These are phyloP conservation scores for Dryobotodes eremita DNA, from an alignment of 2,888 invertebrate genomes.

Conservation along the genomic window DNA sequence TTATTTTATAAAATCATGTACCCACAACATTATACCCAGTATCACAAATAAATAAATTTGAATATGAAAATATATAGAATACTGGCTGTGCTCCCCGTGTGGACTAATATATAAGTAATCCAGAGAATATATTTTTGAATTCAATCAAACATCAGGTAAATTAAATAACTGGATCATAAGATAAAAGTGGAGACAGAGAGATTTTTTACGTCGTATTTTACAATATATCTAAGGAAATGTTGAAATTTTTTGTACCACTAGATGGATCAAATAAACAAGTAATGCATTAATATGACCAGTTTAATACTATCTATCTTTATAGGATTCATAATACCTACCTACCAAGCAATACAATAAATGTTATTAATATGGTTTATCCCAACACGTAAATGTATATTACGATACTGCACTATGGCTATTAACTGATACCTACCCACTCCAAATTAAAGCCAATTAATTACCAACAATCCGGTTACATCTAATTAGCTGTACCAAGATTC, in stretches of 20 bases:
- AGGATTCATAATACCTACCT: neutral
- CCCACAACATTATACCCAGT: too few species aligned
- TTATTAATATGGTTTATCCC: neutral
- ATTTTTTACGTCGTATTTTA: neutral
- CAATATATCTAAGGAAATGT: neutral
- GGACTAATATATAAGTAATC: too few species aligned
- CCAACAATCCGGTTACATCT: constrained; percentile 26
- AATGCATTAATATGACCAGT: neutral
- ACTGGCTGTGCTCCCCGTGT: too few species aligned
- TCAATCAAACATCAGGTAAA: too few species aligned
- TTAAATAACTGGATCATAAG: too few species aligned
- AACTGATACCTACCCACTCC: constrained; percentile 8
- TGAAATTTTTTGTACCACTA: neutral
- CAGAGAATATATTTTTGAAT: too few species aligned
- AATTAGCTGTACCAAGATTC: constrained; percentile 44
- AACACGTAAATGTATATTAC: neutral
- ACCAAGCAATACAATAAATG: neutral
- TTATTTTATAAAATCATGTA: too few species aligned
- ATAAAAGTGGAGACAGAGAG: too few species aligned
- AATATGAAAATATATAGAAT: too few species aligned
- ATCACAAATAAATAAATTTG: too few species aligned
- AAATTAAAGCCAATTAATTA: constrained; percentile 40
- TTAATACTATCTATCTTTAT: too few species aligned
- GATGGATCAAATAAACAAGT: neutral
- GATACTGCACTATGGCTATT: neutral